phyloP scores from a whole-genome alignment of 2,113 vertebrate species.

The Xenotilapia longispinis region DNA sequence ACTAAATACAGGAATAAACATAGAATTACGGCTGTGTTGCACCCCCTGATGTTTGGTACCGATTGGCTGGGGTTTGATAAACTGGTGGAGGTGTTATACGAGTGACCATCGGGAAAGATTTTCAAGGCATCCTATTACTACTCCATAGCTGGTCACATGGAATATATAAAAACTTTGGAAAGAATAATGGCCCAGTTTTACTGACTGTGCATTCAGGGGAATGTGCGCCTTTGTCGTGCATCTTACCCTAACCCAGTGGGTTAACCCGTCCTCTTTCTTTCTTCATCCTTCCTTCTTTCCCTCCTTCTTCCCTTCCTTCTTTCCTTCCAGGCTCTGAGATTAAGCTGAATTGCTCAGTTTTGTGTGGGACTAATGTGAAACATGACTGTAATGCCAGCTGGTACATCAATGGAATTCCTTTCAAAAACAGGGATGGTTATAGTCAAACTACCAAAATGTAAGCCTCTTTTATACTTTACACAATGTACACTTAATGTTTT shows the following conservation, averaged over 20 bases:
- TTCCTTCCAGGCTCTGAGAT: neutral
- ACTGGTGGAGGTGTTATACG: neutral
- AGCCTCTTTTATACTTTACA: neutral
- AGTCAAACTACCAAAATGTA: neutral
- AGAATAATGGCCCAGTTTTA: neutral
- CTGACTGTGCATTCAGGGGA: neutral
- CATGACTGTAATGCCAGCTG: neutral
- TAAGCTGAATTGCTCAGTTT: slow-evolving; percentile 41
- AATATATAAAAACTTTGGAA: neutral
- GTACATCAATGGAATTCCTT: neutral
- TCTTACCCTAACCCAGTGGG: neutral
- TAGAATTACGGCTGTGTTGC: neutral
- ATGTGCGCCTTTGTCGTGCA: neutral
- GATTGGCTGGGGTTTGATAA: neutral
- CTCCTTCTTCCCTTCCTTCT: neutral
- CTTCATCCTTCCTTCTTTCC: neutral
- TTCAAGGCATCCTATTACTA: neutral
- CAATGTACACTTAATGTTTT: neutral
- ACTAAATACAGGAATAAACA: neutral
- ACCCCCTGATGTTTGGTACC: neutral
- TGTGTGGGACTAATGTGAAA: slow-evolving; percentile 33
- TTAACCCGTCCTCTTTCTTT: neutral
- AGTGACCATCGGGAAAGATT: neutral
- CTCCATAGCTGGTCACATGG: neutral
- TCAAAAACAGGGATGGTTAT: neutral